Evolutionary conservation across 2,797 vertebrate species (phyloP).

Genomic region (Pseudochromis fuscus): DNA sequence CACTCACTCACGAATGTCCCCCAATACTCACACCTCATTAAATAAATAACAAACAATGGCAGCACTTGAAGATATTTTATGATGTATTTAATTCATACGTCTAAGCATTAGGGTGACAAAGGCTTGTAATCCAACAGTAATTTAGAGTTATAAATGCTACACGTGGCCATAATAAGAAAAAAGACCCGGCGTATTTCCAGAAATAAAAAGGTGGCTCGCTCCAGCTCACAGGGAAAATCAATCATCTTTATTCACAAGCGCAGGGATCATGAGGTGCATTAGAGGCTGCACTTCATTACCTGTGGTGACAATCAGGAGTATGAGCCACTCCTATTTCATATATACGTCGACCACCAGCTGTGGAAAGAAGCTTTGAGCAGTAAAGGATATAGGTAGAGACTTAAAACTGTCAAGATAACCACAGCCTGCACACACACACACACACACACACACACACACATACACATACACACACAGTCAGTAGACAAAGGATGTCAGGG

Average conservation of each 20-base stretch:
- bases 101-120: not conserved
- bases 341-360: not conserved
- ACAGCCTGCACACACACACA: too few relatives aligned
- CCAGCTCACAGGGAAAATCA: not conserved
- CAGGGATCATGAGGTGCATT: slow-evolving; percentile 1
- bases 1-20: slow-evolving; percentile 10
- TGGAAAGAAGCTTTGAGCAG: slow-evolving; percentile 9
- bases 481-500: not conserved
- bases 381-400: not conserved
- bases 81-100: slow-evolving; percentile 16
- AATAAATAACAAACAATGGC: slow-evolving; percentile 18
- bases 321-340: not conserved
- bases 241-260: not conserved
- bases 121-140: slow-evolving; percentile 9
- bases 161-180: slow-evolving; percentile 1
- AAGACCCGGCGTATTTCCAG: not conserved
- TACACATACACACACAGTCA: too few relatives aligned
- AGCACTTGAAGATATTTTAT: not conserved
- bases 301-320: slow-evolving; percentile 11
- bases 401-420: slow-evolving; percentile 22
- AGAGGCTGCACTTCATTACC: not conserved
- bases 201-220: not conserved
- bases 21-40: slow-evolving; percentile 5
- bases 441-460: too few relatives aligned
- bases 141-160: slow-evolving; percentile 7